Percentiles rank a stretch among this genome's conserved stretches.
Conservation (phyloP, 2,888 invertebrate genomes). For the Perdita meconis region DNA sequence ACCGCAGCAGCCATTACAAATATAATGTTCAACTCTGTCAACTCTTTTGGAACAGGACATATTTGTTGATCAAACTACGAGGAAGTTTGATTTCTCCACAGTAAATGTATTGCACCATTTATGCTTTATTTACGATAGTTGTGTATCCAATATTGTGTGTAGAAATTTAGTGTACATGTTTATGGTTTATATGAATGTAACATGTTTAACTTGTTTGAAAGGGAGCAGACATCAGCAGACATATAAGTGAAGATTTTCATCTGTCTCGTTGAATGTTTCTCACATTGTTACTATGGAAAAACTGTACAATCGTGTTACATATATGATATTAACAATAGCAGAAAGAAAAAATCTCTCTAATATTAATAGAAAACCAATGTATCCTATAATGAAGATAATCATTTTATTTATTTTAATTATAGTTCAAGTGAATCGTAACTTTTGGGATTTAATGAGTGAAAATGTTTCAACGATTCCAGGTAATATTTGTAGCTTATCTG, state of each 20-base stretch:
- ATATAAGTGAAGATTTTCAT: constrained; percentile 18
- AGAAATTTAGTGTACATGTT: constrained; percentile 55
- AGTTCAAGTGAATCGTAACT: no score
- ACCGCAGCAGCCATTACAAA: constrained; percentile 73
- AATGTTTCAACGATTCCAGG: no score
- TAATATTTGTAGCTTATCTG: no score
- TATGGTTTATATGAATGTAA: constrained; percentile 18
- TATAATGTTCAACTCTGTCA: constrained; percentile 50
- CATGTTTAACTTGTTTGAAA: background rate
- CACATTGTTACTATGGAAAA: background rate
- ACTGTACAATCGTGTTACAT: no score
- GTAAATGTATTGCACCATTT: constrained; percentile 44
- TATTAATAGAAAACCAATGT: no score
- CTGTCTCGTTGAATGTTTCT: constrained; percentile 29
- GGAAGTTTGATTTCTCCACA: constrained; percentile 20
- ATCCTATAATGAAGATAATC: no score
- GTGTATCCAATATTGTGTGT: background rate
- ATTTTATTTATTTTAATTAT: no score
- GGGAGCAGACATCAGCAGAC: constrained; percentile 10
- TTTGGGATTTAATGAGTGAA: no score
- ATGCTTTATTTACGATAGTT: constrained; percentile 9
- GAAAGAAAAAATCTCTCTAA: no score
- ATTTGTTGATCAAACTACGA: constrained; percentile 29
- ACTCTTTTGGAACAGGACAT: constrained; percentile 72
- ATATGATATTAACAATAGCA: no score